Percentiles rank a stretch among this genome's conserved stretches.
Conservation (phyloP, 2,113 vertebrate genomes). For the Sander lucioperca region DNA sequence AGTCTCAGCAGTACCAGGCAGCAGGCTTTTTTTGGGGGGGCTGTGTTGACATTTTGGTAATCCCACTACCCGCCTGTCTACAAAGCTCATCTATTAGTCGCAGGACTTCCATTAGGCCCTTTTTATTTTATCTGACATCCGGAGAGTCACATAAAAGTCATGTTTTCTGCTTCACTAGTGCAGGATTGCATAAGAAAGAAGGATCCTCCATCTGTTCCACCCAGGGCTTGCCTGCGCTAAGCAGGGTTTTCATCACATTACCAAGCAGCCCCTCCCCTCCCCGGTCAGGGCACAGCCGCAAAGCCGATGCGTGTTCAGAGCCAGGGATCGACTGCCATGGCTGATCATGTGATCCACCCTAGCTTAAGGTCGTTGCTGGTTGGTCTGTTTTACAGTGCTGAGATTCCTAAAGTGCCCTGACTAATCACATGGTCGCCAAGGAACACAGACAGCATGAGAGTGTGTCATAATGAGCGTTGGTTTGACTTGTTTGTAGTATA, state of each 20-base stretch:
- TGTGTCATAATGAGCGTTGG: not conserved
- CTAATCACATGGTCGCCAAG: not conserved
- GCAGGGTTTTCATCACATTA: slow-evolving; percentile 48
- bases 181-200: slow-evolving; percentile 63
- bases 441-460: not conserved
- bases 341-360: slow-evolving; percentile 29
- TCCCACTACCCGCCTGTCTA: slow-evolving; percentile 1
- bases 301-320: not conserved
- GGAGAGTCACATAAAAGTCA: slow-evolving; percentile 45
- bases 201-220: slow-evolving; percentile 64
- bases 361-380: slow-evolving; percentile 19
- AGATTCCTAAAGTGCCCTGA: slow-evolving; percentile 12
- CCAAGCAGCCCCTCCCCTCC: slow-evolving; percentile 12
- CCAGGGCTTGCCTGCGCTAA: slow-evolving; percentile 15
- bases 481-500: not conserved
- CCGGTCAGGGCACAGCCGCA: not conserved
- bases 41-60: not conserved
- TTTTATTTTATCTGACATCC: slow-evolving; percentile 47
- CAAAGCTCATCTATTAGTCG: slow-evolving; percentile 16
- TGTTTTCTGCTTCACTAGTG: slow-evolving; percentile 49
- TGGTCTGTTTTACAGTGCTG: slow-evolving; percentile 1
- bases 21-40: not conserved
- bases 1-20: slow-evolving; percentile 8
- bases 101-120: slow-evolving; percentile 40
- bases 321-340: not conserved